phyloP scores from a whole-genome alignment of 2,797 vertebrate genomes.

The Microtus obscurus region DNA sequence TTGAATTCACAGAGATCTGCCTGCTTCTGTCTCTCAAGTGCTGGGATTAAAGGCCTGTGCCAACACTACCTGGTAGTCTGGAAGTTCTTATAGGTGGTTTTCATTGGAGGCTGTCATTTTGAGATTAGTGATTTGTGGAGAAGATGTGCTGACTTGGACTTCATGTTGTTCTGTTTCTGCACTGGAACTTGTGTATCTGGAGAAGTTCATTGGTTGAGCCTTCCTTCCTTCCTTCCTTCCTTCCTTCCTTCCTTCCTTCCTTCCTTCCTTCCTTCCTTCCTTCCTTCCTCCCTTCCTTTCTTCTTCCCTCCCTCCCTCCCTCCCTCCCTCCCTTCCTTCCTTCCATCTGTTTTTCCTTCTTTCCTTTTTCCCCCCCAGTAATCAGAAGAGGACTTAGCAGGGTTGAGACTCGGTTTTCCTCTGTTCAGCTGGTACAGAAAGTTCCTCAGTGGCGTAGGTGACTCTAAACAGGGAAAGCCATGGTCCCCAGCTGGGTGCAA shows the following conservation, averaged over 20 bases:
- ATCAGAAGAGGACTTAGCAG: background rate
- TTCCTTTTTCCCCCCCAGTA: background rate
- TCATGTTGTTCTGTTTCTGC: background rate
- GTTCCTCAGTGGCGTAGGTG: too few relatives aligned
- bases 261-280: background rate
- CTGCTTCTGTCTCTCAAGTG: too few relatives aligned
- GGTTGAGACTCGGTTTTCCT: background rate
- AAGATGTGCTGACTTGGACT: background rate
- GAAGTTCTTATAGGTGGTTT: background rate
- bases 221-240: too few relatives aligned
- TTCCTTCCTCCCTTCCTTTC: accelerated
- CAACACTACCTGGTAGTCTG: too few relatives aligned
- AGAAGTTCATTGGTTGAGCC: background rate
- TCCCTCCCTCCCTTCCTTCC: background rate
- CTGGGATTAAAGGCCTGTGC: too few relatives aligned
- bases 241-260: too few relatives aligned
- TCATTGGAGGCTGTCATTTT: background rate
- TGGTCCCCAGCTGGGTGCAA: background rate
- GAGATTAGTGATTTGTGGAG: background rate
- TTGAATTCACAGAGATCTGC: too few relatives aligned
- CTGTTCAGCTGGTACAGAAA: background rate
- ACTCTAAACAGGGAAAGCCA: background rate
- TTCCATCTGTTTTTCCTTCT: background rate
- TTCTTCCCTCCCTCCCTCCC: accelerated
- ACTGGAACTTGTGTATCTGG: background rate